Evolutionary conservation across 2,888 invertebrate genomes (phyloP), one percentile per base, ranked within the genome.

Genomic region (Cerastoderma edule): DNA sequence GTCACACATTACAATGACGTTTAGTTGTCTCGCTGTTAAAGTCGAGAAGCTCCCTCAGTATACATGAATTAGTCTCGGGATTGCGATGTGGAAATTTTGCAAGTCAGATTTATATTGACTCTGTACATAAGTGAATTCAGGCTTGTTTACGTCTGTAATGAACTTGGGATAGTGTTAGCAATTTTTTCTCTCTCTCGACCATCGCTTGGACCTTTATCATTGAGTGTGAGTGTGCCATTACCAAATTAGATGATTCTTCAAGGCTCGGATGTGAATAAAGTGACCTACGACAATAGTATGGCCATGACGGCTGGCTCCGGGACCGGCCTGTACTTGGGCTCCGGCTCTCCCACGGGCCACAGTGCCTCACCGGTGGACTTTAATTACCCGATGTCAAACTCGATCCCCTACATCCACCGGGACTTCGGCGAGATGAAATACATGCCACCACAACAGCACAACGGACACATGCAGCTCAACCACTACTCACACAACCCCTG

Each of bases 251-350:
- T 78, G 78, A 78, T 78, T 75, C 78, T 78, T 33, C 78, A 78
- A 60, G 66, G 66, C 28, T 60, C 74, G 60, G 78, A 78, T 75
- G 78, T 75, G 66, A 78, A 67, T 60, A 64, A 70, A 67, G 74
- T 68, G 63, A 66, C 60, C 44, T 72, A 67, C 72, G 75, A 75
- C 48, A 50, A 78, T 67, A 75, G 67, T 50, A 79, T 75, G 83
- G 78, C 79, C 79, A 87, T 85, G 96, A 97, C 97, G 97, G 97
- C 97, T 95, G 97, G 97, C 95, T 96, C 97, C 94, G 96, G 97
- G 75, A 88, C 92, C 67, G 91, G 91, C 75, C 88, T 92, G 94
- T 97, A 97, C 95, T 96, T 97, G 95, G 95, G 95, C 93, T 96
- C 96, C 93, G 95, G 95, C 94, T 95, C 95, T 92, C 95, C 95